phyloP scores from a whole-genome alignment of 2,113 vertebrate genomes.

The Oncorhynchus kisutch region DNA sequence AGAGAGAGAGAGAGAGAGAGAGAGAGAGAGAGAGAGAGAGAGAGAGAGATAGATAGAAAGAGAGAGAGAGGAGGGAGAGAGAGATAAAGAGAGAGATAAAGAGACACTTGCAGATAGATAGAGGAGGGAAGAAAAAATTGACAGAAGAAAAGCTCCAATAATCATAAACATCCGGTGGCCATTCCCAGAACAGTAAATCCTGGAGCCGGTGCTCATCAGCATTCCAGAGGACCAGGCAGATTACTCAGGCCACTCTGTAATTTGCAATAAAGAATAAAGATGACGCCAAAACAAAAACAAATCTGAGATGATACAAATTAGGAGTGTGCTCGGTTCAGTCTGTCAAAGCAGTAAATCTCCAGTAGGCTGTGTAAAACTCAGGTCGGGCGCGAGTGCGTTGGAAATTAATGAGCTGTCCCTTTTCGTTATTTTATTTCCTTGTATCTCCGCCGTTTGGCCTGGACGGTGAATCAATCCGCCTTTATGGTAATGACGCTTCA shows the following conservation, averaged over 20 bases:
- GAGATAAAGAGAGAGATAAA: neutral
- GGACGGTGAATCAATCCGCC: constrained; percentile 72
- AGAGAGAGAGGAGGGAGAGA: too few relatives aligned
- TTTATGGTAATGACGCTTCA: constrained; percentile 67
- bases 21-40: neutral
- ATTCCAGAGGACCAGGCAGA: constrained; percentile 64
- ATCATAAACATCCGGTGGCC: constrained; percentile 71
- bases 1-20: too few relatives aligned
- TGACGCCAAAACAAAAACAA: constrained; percentile 79
- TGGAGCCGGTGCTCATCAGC: constrained; percentile 60
- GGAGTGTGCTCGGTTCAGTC: constrained; percentile 64
- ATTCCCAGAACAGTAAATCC: constrained; percentile 66
- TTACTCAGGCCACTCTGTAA: constrained; percentile 72
- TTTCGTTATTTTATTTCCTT: constrained; percentile 69
- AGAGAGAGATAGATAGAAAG: too few relatives aligned
- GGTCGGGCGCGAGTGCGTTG: constrained; percentile 39
- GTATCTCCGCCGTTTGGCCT: constrained; percentile 50
- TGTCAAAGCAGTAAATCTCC: constrained; percentile 71
- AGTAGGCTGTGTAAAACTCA: constrained; percentile 46
- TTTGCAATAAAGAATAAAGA: constrained; percentile 80
- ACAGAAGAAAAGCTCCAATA: constrained; percentile 67
- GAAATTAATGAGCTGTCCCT: constrained; percentile 74
- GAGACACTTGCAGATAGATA: constrained; percentile 27
- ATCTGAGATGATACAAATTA: constrained; percentile 77
- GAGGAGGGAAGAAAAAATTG: constrained; percentile 50